These are phyloP conservation scores for Gibbula magus DNA, from an alignment of 2,888 invertebrate species.

Conservation along the genomic window DNA sequence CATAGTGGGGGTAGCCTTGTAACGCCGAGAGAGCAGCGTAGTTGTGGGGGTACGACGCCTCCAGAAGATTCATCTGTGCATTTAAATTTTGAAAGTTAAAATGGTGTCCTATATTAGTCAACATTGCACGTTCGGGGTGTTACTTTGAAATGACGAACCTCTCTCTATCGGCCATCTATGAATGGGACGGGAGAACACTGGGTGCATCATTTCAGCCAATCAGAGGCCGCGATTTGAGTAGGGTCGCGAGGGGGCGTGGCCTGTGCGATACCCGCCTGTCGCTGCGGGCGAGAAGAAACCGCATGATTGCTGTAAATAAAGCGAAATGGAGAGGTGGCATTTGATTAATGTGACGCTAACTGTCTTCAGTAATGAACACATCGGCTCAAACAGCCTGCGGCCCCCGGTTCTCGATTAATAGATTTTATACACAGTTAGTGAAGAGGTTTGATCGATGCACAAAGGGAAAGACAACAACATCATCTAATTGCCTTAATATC, in stretches of 20 bases:
- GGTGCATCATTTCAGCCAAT: slow-evolving; percentile 6
- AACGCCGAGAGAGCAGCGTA: slow-evolving; percentile 29
- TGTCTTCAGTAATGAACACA: slow-evolving; percentile 10
- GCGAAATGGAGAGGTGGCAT: not conserved
- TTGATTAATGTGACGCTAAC: slow-evolving; percentile 29
- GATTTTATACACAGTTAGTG: slow-evolving; percentile 29
- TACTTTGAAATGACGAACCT: slow-evolving; percentile 1
- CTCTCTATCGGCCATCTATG: slow-evolving; percentile 5
- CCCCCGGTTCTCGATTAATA: slow-evolving; percentile 25
- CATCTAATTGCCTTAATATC: slow-evolving; percentile 14
- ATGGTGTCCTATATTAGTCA: slow-evolving; percentile 30
- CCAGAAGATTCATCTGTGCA: slow-evolving; percentile 27
- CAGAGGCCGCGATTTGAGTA: not conserved
- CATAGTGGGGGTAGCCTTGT: slow-evolving; percentile 26
- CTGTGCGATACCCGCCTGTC: slow-evolving; percentile 7
- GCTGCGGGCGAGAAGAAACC: slow-evolving; percentile 9
- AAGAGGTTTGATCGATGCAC: slow-evolving; percentile 4
- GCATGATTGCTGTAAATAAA: slow-evolving; percentile 16
- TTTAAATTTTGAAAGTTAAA: slow-evolving; percentile 26
- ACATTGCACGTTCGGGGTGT: slow-evolving; percentile 21
- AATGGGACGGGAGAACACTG: slow-evolving; percentile 14
- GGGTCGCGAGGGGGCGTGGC: slow-evolving; percentile 9
- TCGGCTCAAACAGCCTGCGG: slow-evolving; percentile 18
- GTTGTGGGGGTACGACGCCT: slow-evolving; percentile 19
- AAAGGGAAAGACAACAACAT: not conserved